Evolutionary conservation across 2,888 invertebrate species (phyloP).

Genomic region (Malachius bipustulatus): DNA sequence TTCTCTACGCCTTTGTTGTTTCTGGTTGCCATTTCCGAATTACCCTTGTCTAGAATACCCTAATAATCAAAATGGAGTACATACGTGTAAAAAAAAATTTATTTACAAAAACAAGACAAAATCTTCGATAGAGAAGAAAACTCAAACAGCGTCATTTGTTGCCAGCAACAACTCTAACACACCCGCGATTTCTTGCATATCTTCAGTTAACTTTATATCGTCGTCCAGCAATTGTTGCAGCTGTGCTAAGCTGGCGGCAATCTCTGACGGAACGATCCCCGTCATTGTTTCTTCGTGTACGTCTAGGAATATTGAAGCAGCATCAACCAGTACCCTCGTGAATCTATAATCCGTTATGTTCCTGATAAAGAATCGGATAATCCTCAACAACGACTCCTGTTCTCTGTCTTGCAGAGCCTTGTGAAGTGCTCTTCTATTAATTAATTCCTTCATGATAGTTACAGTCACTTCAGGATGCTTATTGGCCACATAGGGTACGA

Average conservation of each 20-base stretch:
- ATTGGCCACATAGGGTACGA: conserved; percentile 46
- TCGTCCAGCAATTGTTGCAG: conserved; percentile 50
- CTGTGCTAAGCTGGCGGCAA: conserved; percentile 47
- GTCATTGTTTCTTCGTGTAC: conserved; percentile 56
- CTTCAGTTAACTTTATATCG: conserved; percentile 56
- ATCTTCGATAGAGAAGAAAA: too few species aligned
- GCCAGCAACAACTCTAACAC: conserved; percentile 54
- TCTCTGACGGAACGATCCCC: conserved; percentile 47
- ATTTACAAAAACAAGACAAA: too few species aligned
- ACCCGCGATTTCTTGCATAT: conserved; percentile 56
- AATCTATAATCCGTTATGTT: conserved; percentile 61
- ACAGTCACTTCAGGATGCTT: conserved; percentile 67
- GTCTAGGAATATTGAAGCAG: conserved; percentile 62
- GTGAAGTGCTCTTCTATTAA: conserved; percentile 66
- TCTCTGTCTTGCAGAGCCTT: conserved; percentile 64
- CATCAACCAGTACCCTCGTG: conserved; percentile 61
- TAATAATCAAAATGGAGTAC: too few species aligned
- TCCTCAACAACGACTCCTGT: conserved; percentile 48
- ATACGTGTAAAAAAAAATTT: too few species aligned
- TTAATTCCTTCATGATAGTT: conserved; percentile 73
- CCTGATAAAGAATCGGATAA: conserved; percentile 66
- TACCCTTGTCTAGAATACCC: too few species aligned
- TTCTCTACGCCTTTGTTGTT: too few species aligned
- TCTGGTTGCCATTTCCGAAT: too few species aligned
- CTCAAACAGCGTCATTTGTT: too few species aligned